These are phyloP conservation scores for Torymus texanus DNA, from an alignment of 2,888 invertebrate genomes.

Conservation along the genomic window DNA sequence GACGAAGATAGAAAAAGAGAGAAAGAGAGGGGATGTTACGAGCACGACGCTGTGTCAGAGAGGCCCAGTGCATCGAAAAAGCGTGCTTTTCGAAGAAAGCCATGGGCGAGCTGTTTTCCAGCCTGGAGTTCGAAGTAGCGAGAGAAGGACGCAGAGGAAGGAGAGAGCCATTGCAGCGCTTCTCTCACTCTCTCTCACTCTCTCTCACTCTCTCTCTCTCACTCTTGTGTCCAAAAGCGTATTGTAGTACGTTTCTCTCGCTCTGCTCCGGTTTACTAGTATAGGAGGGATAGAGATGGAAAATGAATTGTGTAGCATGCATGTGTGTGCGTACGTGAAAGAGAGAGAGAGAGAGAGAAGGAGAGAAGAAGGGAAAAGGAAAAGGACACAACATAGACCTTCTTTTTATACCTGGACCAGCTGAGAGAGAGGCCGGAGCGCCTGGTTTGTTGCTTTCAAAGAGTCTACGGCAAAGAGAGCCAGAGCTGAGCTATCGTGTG, in stretches of 20 bases:
- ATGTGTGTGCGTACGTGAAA: constrained; percentile 14
- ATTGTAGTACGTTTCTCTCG: no score
- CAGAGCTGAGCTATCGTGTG: constrained; percentile 15
- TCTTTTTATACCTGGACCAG: constrained; percentile 51
- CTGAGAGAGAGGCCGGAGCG: constrained; percentile 24
- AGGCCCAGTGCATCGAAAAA: constrained; percentile 10
- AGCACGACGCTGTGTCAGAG: no score
- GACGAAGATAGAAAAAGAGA: neutral
- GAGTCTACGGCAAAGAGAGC: neutral
- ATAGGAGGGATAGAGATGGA: neutral
- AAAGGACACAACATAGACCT: constrained; percentile 32
- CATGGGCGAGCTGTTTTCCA: neutral
- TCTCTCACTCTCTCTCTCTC: constrained; percentile 10
- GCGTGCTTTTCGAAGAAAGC: constrained; percentile 26
- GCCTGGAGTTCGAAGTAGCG: neutral
- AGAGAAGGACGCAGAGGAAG: constrained; percentile 1
- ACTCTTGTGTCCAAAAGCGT: no score
- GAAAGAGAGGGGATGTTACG: no score
- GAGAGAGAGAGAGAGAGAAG: neutral
- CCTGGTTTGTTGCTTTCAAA: constrained; percentile 27
- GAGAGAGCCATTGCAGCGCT: constrained; percentile 18
- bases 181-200: constrained; percentile 3
- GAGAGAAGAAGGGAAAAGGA: constrained; percentile 29
- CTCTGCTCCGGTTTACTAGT: constrained; percentile 11
- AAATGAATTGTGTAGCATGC: neutral